These are phyloP conservation scores for Stomorhina lunata DNA, from an alignment of 2,888 invertebrate genomes.

Conservation along the genomic window DNA sequence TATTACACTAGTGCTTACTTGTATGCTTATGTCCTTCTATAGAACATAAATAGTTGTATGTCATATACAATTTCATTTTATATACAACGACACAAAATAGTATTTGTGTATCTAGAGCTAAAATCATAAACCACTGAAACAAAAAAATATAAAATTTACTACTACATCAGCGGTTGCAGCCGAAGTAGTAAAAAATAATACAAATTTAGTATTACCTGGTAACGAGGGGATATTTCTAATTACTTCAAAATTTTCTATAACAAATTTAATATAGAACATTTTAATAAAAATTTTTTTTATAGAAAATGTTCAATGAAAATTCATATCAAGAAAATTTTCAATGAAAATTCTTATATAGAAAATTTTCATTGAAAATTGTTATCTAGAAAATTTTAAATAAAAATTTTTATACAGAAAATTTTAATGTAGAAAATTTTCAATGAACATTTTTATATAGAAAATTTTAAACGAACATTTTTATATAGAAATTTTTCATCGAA, in stretches of 20 bases:
- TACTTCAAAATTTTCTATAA: neutral
- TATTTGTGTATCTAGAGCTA: neutral
- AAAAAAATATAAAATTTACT: slow-evolving; percentile 5
- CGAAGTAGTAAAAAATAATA: slow-evolving; percentile 4
- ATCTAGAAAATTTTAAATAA: too few species aligned
- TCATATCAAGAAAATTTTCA: too few species aligned
- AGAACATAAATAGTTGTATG: neutral
- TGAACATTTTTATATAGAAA: too few species aligned
- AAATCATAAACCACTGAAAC: slow-evolving; percentile 32
- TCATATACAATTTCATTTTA: neutral
- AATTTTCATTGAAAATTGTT: too few species aligned
- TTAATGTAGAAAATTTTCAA: too few species aligned
- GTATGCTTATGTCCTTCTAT: neutral
- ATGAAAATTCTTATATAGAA: too few species aligned
- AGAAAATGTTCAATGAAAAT: too few species aligned
- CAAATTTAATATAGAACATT: too few species aligned
- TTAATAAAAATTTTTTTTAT: too few species aligned
- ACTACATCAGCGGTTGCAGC: neutral
- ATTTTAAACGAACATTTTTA: too few species aligned
- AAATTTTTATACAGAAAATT: too few species aligned
- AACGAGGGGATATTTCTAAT: neutral
- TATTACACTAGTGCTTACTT: neutral
- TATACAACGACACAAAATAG: neutral
- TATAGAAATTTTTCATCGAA: too few species aligned
- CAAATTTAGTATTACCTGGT: neutral